Base-by-base conservation (phyloP, 2,113 vertebrate genomes). In the Loxodonta africana region DNA sequence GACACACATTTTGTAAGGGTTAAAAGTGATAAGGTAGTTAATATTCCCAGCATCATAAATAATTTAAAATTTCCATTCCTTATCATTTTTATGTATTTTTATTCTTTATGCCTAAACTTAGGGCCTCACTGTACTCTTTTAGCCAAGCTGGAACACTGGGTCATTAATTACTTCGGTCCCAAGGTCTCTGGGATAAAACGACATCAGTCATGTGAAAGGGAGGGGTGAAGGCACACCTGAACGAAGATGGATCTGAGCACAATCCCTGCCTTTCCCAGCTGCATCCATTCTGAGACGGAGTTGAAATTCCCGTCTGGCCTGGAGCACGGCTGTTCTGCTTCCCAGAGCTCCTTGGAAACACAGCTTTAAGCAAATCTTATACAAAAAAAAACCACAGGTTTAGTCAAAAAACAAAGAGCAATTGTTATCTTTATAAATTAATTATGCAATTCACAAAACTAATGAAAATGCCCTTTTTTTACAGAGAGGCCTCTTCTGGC, bases 151-250 rank as follows among this genome's bases (percentile, higher is more conserved):
- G 89, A 63, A 69, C 51, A 82, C 41, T 33, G 21, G 23, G 65
- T 90, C 84, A 95, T 96, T 95, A 88, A 85, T 91, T 96, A 96
- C 88, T 93, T 76, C 1, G 8, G 25, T 74, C 77, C 73, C 95
- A 85, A 93, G 62, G 46, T 74, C 88, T 76, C 94, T 21, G 0
- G 28, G 41, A 74, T 83, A 87, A 94, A 96, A 77, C 44, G 90
- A 10, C 76, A 94, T 96, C 81, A 37, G 60, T 94, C 93, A 91
- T 48, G 33, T 23, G 46, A 73, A 67, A 73, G 33, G 86, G 51
- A 94, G 84, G 65, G 18, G 33, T 51, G 74, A 69, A 18, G 0
- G 3, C 9, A 65, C 93, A 94, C 73, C 94, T 90, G 97, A 73
- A 48, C 53, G 77, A 78, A 95, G 90, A 65, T 67, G 37, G 65